Evolutionary conservation across 1,140 invertebrate genomes (phyloP).

Genomic region (Chrysomallon squamiferum): DNA sequence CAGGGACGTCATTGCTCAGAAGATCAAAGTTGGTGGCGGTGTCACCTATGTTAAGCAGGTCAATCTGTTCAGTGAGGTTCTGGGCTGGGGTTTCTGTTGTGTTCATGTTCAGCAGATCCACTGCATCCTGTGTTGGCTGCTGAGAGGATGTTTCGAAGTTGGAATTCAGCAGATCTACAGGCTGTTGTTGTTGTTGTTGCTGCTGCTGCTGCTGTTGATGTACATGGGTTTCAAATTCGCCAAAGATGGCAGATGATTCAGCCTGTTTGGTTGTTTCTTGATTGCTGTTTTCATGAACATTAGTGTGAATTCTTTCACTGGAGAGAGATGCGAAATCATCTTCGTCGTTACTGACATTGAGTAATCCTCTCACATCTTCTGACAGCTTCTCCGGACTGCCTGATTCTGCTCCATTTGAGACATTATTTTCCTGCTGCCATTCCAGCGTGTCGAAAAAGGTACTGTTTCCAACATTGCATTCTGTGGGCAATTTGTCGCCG

Average conservation of each 20-base stretch:
- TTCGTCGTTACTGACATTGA: slow-evolving; percentile 39
- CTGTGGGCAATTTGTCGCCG: slow-evolving; percentile 8
- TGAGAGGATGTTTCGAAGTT: too few relatives aligned
- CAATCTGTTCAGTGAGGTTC: slow-evolving; percentile 26
- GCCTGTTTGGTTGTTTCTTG: too few relatives aligned
- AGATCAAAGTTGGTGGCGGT: slow-evolving; percentile 69
- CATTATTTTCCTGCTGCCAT: slow-evolving; percentile 29
- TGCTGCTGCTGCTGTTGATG: too few relatives aligned
- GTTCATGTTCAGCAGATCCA: slow-evolving; percentile 45
- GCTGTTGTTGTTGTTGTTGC: too few relatives aligned
- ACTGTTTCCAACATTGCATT: slow-evolving; percentile 9
- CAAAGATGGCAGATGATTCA: too few relatives aligned
- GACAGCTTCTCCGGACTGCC: slow-evolving; percentile 3
- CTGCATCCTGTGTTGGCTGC: slow-evolving; percentile 11
- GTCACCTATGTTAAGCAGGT: slow-evolving; percentile 45
- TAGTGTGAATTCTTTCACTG: slow-evolving; percentile 12
- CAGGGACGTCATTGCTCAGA: slow-evolving; percentile 61
- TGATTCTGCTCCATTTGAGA: background rate
- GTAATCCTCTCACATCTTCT: slow-evolving; percentile 22
- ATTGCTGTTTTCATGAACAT: background rate
- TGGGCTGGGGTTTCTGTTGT: slow-evolving; percentile 3
- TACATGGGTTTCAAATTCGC: too few relatives aligned
- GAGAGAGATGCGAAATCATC: slow-evolving; percentile 48
- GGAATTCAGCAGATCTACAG: too few relatives aligned
- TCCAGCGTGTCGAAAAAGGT: slow-evolving; percentile 49